Evolutionary conservation across 2,113 vertebrate genomes (phyloP).

Genomic region (Rostratula benghalensis): DNA sequence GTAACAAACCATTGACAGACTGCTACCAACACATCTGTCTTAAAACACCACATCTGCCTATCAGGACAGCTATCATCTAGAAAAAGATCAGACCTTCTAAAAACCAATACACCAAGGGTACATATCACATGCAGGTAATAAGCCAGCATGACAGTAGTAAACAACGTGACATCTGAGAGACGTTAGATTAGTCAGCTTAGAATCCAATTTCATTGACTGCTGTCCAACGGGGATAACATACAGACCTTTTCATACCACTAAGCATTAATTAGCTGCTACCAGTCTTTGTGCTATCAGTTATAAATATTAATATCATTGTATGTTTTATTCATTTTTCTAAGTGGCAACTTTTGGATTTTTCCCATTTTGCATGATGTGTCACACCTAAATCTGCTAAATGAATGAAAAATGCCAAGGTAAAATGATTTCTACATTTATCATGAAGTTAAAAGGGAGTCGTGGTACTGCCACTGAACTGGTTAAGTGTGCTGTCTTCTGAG

Average conservation of each 20-base stretch:
- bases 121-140: background rate
- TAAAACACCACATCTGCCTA: background rate
- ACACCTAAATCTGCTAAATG: background rate
- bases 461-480: background rate
- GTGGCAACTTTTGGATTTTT: background rate
- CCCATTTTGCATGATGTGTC: background rate
- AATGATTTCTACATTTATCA: background rate
- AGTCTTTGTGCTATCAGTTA: background rate
- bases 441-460: background rate
- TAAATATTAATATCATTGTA: constrained; percentile 31
- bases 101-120: background rate
- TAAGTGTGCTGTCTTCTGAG: background rate
- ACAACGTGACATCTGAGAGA: background rate
- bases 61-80: background rate
- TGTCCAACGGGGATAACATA: background rate
- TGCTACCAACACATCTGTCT: background rate
- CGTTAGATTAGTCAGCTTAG: background rate
- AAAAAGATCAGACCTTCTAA: background rate
- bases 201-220: background rate
- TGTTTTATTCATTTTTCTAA: constrained; percentile 27
- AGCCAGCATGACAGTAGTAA: background rate
- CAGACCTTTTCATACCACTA: background rate
- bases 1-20: background rate
- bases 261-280: constrained; percentile 13
- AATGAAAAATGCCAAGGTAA: background rate